These are phyloP conservation scores for Oncorhynchus gorbuscha DNA, from an alignment of 2,113 vertebrate genomes.

Conservation along the genomic window DNA sequence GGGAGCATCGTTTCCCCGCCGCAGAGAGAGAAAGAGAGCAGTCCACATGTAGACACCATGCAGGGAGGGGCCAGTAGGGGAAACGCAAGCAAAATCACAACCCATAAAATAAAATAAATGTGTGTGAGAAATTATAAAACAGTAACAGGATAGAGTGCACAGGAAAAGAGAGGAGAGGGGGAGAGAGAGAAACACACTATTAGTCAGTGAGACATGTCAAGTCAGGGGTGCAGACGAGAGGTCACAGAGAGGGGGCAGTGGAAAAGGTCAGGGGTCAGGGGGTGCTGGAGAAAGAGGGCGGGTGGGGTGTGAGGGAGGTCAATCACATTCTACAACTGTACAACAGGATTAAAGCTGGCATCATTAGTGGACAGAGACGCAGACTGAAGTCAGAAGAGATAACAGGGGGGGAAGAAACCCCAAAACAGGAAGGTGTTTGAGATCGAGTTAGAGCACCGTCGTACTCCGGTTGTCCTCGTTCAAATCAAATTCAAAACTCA, in stretches of 20 bases:
- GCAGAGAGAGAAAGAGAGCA: neutral
- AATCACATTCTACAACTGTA: conserved; percentile 3
- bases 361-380: neutral
- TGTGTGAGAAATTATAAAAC: conserved; percentile 35
- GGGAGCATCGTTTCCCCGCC: neutral
- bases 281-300: neutral
- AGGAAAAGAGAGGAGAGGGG: conserved; percentile 31
- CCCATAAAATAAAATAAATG: conserved; percentile 41
- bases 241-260: neutral
- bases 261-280: neutral
- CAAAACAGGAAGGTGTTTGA: neutral
- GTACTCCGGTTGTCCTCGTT: too few relatives aligned
- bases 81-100: neutral
- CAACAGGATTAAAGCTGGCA: neutral
- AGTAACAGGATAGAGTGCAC: conserved; percentile 53
- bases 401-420: neutral
- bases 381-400: neutral
- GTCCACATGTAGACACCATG: neutral
- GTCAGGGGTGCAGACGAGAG: conserved; percentile 22
- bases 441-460: neutral
- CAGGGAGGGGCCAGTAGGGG: neutral
- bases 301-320: conserved; percentile 24
- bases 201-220: conserved; percentile 69
- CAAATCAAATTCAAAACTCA: too few relatives aligned
- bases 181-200: conserved; percentile 69